Evolutionary conservation across 1,140 invertebrate genomes (phyloP).

Genomic region (Archivesica marissinica): DNA sequence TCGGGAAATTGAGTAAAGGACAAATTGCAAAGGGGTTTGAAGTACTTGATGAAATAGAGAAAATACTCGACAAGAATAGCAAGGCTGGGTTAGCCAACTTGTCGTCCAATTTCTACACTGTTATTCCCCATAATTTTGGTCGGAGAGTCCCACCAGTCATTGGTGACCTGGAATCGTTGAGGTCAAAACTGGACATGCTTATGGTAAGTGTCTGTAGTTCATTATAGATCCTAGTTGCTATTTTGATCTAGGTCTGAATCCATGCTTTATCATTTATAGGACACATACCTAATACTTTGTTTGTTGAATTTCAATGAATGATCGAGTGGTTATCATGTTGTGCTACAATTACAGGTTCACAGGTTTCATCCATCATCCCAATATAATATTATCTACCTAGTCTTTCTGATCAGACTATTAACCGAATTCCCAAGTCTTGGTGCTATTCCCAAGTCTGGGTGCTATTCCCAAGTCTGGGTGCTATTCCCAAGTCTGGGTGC

Average conservation of each 20-base stretch:
- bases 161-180: conserved; percentile 74
- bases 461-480: no score
- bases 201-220: conserved; percentile 78
- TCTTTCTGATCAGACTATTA: no score
- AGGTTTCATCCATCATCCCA: no score
- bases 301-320: no score
- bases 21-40: conserved; percentile 86
- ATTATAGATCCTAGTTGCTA: conserved; percentile 3
- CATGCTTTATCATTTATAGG: no score
- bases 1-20: conserved; percentile 85
- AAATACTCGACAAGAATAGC: conserved; percentile 75
- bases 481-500: no score
- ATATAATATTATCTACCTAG: no score
- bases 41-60: conserved; percentile 83
- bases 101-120: conserved; percentile 84
- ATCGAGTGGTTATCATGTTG: no score
- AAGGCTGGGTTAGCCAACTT: conserved; percentile 71
- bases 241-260: background rate
- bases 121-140: conserved; percentile 85
- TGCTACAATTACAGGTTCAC: no score
- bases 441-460: no score
- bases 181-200: conserved; percentile 85
- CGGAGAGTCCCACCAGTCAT: conserved; percentile 82
- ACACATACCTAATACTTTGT: no score
- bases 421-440: no score